Base-by-base conservation (phyloP, 92 coral and sea anemone species). In the Palythoa heliodiscus region DNA sequence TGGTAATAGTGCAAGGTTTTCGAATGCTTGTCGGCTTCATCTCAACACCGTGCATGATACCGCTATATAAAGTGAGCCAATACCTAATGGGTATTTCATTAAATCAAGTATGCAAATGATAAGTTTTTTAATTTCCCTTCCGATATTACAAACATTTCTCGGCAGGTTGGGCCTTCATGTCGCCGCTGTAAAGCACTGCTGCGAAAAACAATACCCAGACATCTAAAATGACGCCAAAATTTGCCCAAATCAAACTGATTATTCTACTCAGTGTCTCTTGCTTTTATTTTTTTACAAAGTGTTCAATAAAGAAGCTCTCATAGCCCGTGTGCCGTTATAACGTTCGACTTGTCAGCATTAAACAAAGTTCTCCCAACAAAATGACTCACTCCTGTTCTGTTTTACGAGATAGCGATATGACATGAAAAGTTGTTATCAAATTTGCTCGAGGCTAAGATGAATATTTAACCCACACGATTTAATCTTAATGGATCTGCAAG, bases 401-500 rank as follows among this genome's bases (percentile, higher is more conserved):
- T 61, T 57, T 19, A 16, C 25, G 39, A 15, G 7, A 37, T 61
- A 19, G 25, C 55, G 70, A 80, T 80, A 80, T 80, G 74, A 80
- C 61, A 64, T 64, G 69, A 80, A 48, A 80, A 50, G 38, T 67
- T 80, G 74, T 80, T 80, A 80, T 80, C 84, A 66, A 66, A 80
- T 80, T 66, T 40, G 84, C 84, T 80, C 74, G 84, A n/a, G 84
- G 84, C 84, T 80, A 80, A 61, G 61, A 40, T 48, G 83, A 78
- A 61, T 78, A 78, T 78, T 77, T 60, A 58, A 68, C 71, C 71
- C n/a, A 80, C 58, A 66, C 60, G 71, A 35, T 24, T 80, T 80
- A 80, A 80, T 80, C 84, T 67, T 80, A 80, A 80, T 80, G 84
- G 84, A 80, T 80, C 84, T 80, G 39, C 73, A 52, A 24, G 74